Evolutionary conservation across 2,797 vertebrate species (phyloP).

Genomic region (Scolopax bukidnonensis): DNA sequence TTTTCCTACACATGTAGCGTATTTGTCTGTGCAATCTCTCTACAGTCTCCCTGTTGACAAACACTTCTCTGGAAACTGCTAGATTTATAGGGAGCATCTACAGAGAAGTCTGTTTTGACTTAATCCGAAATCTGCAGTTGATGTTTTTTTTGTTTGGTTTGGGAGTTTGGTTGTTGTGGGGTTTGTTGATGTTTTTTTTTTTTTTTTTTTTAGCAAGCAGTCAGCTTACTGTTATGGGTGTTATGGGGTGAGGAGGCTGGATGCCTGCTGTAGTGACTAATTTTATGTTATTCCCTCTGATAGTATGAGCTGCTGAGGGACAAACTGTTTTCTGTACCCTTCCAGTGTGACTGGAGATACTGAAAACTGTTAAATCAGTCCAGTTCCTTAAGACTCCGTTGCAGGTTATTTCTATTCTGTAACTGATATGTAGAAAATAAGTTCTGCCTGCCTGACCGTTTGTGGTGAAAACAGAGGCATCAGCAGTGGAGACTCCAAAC

Average conservation of each 20-base stretch:
- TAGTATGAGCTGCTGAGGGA: not conserved
- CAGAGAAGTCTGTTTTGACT: not conserved
- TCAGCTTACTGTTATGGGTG: not conserved
- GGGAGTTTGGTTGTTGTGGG: too few species aligned
- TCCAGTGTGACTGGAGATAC: not conserved
- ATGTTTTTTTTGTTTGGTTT: too few species aligned
- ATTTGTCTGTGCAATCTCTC: not conserved
- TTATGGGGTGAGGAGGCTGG: not conserved
- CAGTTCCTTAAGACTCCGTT: not conserved
- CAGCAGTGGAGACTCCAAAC: not conserved
- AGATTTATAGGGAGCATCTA: not conserved
- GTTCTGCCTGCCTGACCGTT: not conserved
- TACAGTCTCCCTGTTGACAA: not conserved
- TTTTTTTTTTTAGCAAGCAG: not conserved
- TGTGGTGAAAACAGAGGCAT: not conserved
- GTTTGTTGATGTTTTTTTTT: too few species aligned
- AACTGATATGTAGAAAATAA: not conserved
- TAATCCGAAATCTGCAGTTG: not conserved
- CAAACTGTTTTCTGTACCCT: not conserved
- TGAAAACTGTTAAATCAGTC: not conserved
- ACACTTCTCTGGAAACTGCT: not conserved
- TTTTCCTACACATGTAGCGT: accelerated
- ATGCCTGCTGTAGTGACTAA: not conserved
- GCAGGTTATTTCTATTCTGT: not conserved
- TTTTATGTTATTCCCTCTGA: not conserved